Percentiles rank a stretch among this genome's conserved stretches.
These are phyloP conservation scores for Gymnoscopelus microlampas DNA, from an alignment of 2,797 vertebrate species.

Conservation along the genomic window DNA sequence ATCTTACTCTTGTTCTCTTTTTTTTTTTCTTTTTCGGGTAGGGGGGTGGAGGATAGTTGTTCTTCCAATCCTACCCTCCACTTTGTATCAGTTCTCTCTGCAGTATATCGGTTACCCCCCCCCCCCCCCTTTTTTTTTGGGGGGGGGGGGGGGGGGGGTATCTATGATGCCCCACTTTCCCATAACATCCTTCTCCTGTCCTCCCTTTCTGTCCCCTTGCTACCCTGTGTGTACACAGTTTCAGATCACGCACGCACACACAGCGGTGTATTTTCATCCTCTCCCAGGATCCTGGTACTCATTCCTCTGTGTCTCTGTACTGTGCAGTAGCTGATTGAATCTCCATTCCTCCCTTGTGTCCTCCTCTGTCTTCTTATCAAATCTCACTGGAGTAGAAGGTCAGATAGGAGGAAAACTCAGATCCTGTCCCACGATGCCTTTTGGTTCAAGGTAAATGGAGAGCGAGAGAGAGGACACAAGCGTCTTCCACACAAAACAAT, in stretches of 20 bases:
- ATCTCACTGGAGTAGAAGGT: slow-evolving; percentile 60
- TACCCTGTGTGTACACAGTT: not conserved
- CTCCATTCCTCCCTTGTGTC: slow-evolving; percentile 43
- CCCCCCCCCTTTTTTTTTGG: not conserved
- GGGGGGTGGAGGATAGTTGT: too few relatives aligned
- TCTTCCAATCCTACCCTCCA: slow-evolving; percentile 35
- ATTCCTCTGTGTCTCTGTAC: too few relatives aligned
- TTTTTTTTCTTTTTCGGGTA: slow-evolving; percentile 38
- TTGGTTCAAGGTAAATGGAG: slow-evolving; percentile 30
- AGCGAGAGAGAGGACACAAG: slow-evolving; percentile 47
- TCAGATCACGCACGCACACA: not conserved
- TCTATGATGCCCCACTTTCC: slow-evolving; percentile 51
- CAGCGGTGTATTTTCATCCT: not conserved
- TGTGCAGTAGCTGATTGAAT: slow-evolving; percentile 50
- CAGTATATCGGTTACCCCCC: slow-evolving; percentile 5
- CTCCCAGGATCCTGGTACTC: too few relatives aligned
- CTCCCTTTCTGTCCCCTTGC: slow-evolving; percentile 13
- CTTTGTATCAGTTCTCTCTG: slow-evolving; percentile 41
- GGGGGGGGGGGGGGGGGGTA: too few relatives aligned
- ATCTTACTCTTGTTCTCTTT: slow-evolving; percentile 41
- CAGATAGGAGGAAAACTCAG: slow-evolving; percentile 45
- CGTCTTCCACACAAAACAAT: slow-evolving; percentile 54
- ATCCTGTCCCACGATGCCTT: slow-evolving; percentile 25
- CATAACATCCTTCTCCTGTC: slow-evolving; percentile 30
- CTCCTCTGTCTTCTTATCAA: slow-evolving; percentile 60